Conservation (phyloP, 1,140 invertebrate genomes). For the Leptinotarsa lineolata region DNA sequence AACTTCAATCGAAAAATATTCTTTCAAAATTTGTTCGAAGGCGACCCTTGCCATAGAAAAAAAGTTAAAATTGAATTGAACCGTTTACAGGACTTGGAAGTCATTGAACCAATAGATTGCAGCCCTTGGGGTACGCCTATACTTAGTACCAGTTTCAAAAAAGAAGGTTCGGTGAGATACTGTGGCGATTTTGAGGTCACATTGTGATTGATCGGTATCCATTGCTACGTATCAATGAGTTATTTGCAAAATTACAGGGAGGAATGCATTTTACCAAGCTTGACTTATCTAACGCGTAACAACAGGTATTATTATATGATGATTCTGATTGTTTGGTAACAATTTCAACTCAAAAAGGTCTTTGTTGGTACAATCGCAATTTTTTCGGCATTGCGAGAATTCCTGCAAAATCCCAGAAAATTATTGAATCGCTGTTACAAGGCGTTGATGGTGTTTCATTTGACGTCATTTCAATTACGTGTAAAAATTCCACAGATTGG, state of each 20-base stretch:
- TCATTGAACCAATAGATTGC: not conserved
- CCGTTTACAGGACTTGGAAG: not conserved
- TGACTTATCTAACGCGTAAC: not conserved
- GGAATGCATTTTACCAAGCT: not conserved
- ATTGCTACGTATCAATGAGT: not conserved
- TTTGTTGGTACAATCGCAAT: not conserved
- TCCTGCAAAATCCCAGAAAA: slow-evolving; percentile 21
- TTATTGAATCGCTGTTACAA: slow-evolving; percentile 18
- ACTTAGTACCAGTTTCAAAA: too few species aligned
- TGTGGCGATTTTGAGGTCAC: not conserved
- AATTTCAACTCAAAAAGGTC: not conserved
- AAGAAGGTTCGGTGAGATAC: not conserved
- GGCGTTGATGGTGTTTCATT: slow-evolving; percentile 31
- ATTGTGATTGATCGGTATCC: not conserved
- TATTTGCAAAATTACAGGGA: not conserved
- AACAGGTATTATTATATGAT: not conserved
- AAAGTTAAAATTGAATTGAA: not conserved
- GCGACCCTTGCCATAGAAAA: not conserved
- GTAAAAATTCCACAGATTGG: not conserved
- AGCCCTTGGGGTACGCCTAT: not conserved
- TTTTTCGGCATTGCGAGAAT: not conserved
- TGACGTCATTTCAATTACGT: not conserved
- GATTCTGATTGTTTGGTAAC: not conserved
- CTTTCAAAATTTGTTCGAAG: not conserved
- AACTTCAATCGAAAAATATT: not conserved